Evolutionary conservation across 2,888 invertebrate species (phyloP).

Genomic region (Ommatoiulus sabulosus): DNA sequence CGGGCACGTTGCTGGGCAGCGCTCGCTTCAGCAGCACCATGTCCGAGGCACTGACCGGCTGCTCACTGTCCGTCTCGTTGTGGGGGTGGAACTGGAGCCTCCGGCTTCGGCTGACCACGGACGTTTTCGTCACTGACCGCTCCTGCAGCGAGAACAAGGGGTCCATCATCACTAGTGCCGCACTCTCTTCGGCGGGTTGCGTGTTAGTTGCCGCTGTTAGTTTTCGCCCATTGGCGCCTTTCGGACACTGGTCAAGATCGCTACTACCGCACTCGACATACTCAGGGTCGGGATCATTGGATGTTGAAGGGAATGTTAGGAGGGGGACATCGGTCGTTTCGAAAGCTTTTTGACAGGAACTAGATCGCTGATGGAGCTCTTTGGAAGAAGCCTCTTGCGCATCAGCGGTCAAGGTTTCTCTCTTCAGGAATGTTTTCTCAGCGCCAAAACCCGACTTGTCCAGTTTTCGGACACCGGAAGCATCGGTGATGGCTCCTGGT

Average conservation of each 20-base stretch:
- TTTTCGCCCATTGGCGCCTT: neutral
- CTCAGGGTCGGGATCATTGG: too few relatives aligned
- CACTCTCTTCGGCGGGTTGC: neutral
- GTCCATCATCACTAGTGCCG: neutral
- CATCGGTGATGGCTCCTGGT: too few relatives aligned
- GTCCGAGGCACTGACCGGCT: neutral
- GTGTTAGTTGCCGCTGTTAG: conserved; percentile 10
- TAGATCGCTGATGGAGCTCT: neutral
- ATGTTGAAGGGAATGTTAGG: neutral
- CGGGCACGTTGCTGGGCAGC: neutral
- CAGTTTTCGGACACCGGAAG: too few relatives aligned
- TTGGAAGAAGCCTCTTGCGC: neutral
- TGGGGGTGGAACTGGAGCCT: conserved; percentile 53
- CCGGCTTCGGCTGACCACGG: conserved; percentile 54
- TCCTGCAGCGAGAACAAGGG: conserved; percentile 54
- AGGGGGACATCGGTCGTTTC: neutral
- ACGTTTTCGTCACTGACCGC: conserved; percentile 21
- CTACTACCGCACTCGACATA: too few relatives aligned
- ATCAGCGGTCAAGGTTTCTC: neutral
- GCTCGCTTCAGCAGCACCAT: neutral
- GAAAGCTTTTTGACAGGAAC: too few relatives aligned
- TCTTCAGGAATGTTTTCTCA: neutral
- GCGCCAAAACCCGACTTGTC: neutral
- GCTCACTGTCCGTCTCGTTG: neutral
- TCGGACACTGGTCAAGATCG: neutral